Conservation (phyloP, 1,140 invertebrate species). For the Diachasmimorpha longicaudata region DNA sequence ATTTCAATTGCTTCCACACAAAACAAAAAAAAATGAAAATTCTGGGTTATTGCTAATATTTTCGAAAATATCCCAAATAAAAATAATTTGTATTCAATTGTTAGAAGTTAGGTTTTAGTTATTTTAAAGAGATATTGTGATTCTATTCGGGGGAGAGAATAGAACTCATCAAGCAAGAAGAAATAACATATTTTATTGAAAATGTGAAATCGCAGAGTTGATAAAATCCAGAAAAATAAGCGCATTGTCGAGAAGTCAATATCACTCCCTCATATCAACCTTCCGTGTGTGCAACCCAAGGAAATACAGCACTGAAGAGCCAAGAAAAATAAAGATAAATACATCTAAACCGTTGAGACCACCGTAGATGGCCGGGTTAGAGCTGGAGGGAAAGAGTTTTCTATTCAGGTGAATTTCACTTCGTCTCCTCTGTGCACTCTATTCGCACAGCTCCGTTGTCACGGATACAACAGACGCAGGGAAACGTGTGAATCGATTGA, state of each 20-base stretch:
- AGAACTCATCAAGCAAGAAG: not conserved
- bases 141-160: too few species aligned
- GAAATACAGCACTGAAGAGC: too few species aligned
- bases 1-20: too few species aligned
- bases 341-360: not conserved
- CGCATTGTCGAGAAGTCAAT: not conserved
- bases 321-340: not conserved
- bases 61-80: too few species aligned
- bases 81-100: too few species aligned
- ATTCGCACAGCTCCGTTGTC: slow-evolving; percentile 1
- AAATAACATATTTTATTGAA: not conserved
- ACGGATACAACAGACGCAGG: not conserved
- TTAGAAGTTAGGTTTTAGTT: too few species aligned
- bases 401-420: not conserved
- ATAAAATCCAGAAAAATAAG: not conserved
- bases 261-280: not conserved
- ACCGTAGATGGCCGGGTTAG: not conserved
- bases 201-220: not conserved
- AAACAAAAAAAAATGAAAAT: too few species aligned
- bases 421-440: not conserved
- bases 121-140: too few species aligned
- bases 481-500: slow-evolving; percentile 9
- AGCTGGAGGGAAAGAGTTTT: not conserved
- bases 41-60: too few species aligned
- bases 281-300: not conserved